Percentiles rank a stretch among this genome's conserved stretches.
Evolutionary conservation across 2,888 invertebrate species (phyloP).

Genomic region (Aromia moschata): DNA sequence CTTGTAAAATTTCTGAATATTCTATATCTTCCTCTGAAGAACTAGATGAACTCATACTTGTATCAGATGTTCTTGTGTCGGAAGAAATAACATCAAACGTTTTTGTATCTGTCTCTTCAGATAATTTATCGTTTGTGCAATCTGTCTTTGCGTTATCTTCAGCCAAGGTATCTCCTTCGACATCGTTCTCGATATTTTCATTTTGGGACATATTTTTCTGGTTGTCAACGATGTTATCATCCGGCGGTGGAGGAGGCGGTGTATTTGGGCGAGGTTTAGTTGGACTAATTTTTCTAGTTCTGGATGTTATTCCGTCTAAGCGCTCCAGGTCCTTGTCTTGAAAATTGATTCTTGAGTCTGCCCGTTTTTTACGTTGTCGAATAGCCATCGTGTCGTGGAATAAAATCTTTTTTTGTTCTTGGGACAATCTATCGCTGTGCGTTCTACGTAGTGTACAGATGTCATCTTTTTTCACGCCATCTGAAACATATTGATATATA

Average conservation of each 20-base stretch:
- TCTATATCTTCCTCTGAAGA: not conserved
- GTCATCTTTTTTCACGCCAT: constrained; percentile 34
- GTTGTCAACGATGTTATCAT: not conserved
- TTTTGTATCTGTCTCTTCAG: too few species aligned
- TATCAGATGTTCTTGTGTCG: too few species aligned
- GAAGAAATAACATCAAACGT: too few species aligned
- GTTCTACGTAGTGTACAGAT: constrained; percentile 55
- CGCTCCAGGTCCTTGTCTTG: constrained; percentile 57
- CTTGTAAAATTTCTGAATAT: not conserved
- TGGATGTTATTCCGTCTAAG: constrained; percentile 52
- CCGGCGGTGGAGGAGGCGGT: constrained; percentile 65
- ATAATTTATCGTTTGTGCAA: not conserved
- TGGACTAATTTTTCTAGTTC: constrained; percentile 49
- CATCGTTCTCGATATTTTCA: not conserved
- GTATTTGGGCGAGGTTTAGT: constrained; percentile 59
- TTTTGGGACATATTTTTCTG: not conserved
- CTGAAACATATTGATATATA: constrained; percentile 35
- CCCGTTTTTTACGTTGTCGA: constrained; percentile 70
- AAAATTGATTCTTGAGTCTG: constrained; percentile 72
- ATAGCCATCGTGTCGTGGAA: constrained; percentile 88
- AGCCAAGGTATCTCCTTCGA: not conserved
- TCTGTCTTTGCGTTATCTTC: not conserved
- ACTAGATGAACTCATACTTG: not conserved
- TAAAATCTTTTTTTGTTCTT: constrained; percentile 64
- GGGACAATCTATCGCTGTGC: constrained; percentile 60